Evolutionary conservation across 2,797 vertebrate genomes (phyloP).

Genomic region (Muscicapa comitata): DNA sequence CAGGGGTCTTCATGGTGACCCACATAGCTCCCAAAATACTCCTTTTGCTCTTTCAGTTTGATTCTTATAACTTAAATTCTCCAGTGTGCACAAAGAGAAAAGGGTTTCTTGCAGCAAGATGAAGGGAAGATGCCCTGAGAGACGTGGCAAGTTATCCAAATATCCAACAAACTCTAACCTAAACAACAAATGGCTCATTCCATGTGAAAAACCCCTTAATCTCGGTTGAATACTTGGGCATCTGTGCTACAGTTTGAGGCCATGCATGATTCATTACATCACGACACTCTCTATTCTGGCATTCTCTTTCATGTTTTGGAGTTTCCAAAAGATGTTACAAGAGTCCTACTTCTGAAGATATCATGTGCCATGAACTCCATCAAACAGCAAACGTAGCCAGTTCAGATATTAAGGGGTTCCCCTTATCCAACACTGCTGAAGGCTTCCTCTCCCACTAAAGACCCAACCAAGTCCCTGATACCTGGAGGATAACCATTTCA

Average conservation of each 20-base stretch:
- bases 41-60: not conserved
- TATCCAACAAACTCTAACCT: not conserved
- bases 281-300: not conserved
- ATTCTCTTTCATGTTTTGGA: not conserved
- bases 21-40: not conserved
- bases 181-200: not conserved
- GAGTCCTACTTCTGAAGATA: not conserved
- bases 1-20: not conserved
- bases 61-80: not conserved
- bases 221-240: not conserved
- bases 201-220: not conserved
- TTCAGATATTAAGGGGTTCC: not conserved
- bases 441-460: not conserved
- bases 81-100: not conserved
- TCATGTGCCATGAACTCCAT: not conserved
- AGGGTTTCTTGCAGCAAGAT: not conserved
- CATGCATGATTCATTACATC: not conserved
- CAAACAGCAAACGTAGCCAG: not conserved
- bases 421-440: not conserved
- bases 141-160: not conserved
- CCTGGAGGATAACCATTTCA: not conserved
- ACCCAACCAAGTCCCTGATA: accelerated
- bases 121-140: not conserved
- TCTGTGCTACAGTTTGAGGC: not conserved
- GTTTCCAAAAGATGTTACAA: not conserved